Evolutionary conservation across 2,888 invertebrate genomes (phyloP).

Genomic region (Amorpha juglandis): DNA sequence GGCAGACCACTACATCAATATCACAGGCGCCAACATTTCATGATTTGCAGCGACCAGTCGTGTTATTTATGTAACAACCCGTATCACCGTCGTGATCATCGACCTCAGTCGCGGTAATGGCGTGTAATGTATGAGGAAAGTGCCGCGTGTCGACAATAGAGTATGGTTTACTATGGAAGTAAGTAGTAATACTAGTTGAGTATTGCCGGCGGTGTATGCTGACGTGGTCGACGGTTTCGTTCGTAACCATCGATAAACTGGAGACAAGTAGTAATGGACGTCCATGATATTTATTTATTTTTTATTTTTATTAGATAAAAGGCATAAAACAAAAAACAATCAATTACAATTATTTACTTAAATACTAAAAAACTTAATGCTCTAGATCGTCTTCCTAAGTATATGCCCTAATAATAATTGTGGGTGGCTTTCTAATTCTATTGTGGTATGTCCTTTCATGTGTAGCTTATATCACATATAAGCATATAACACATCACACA

Average conservation of each 20-base stretch:
- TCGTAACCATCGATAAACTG: background rate
- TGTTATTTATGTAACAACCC: conserved; percentile 11
- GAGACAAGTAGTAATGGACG: background rate
- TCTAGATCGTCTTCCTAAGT: too few relatives aligned
- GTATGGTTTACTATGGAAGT: background rate
- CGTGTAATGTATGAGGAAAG: conserved; percentile 1
- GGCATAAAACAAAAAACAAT: too few relatives aligned
- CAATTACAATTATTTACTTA: too few relatives aligned
- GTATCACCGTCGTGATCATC: conserved; percentile 1
- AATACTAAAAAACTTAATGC: too few relatives aligned
- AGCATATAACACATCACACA: too few relatives aligned
- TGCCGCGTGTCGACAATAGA: background rate
- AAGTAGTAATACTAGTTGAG: background rate
- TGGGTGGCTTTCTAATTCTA: background rate
- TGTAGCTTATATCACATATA: too few relatives aligned
- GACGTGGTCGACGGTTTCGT: background rate
- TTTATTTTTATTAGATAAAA: too few relatives aligned
- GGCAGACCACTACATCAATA: background rate
- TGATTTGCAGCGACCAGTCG: conserved; percentile 2
- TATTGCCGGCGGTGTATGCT: background rate
- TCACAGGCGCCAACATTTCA: conserved; percentile 1
- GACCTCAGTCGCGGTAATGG: background rate
- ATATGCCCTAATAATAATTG: too few relatives aligned
- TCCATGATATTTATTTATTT: too few relatives aligned
- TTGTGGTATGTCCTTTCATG: background rate